Conservation (phyloP, 2,113 vertebrate species). For the Xiphorhynchus elegans region DNA sequence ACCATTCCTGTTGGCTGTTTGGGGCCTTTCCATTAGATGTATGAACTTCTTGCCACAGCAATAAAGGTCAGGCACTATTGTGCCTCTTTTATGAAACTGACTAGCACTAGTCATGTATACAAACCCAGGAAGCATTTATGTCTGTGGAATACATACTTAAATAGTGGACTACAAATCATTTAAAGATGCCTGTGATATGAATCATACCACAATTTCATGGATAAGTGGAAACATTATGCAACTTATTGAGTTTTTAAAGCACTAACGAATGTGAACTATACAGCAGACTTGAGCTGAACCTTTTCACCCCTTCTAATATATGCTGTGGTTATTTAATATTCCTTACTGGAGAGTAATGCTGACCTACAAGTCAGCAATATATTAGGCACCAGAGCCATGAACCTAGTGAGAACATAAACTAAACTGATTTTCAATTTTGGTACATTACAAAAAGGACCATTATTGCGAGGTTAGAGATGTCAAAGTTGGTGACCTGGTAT, state of each 20-base stretch:
- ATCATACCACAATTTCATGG: conserved; percentile 58
- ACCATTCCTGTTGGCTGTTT: neutral
- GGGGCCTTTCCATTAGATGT: neutral
- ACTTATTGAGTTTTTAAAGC: conserved; percentile 53
- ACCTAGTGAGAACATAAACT: conserved; percentile 68
- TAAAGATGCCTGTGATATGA: conserved; percentile 63
- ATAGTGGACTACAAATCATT: conserved; percentile 35
- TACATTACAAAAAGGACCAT: conserved; percentile 66
- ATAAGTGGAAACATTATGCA: conserved; percentile 66
- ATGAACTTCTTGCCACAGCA: conserved; percentile 13
- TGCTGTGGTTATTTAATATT: conserved; percentile 64
- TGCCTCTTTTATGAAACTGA: conserved; percentile 44
- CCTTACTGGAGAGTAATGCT: conserved; percentile 63
- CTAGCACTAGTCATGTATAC: neutral
- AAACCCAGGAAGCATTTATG: conserved; percentile 60
- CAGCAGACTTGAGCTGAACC: conserved; percentile 40
- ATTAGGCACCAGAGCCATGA: conserved; percentile 58
- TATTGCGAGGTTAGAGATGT: conserved; percentile 68
- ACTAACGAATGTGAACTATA: conserved; percentile 38
- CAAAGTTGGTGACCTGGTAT: conserved; percentile 72
- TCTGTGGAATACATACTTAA: conserved; percentile 45
- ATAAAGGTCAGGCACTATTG: conserved; percentile 22
- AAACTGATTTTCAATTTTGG: conserved; percentile 69
- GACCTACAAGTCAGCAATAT: conserved; percentile 58
- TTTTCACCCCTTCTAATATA: conserved; percentile 64